phyloP scores from a whole-genome alignment of 1,140 invertebrate genomes.

The Druon quercuslanigerum region DNA sequence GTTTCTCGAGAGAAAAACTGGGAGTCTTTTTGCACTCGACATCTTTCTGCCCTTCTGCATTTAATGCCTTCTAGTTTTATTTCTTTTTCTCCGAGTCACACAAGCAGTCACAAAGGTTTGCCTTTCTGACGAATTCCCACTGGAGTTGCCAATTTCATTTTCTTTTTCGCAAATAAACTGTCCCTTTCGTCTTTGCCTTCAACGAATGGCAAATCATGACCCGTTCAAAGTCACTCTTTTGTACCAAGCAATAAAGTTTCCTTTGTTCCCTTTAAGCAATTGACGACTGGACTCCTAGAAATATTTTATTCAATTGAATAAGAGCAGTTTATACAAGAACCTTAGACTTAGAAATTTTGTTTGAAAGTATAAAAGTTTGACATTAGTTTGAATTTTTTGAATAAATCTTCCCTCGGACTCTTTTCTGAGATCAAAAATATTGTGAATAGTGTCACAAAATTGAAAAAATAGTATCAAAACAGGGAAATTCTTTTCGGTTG shows the following conservation, averaged over 20 bases:
- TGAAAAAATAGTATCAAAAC: too few relatives aligned
- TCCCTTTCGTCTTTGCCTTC: constrained; percentile 22
- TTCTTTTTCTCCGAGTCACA: constrained; percentile 18
- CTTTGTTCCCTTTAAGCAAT: constrained; percentile 14
- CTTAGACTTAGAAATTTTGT: background rate
- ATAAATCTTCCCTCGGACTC: too few relatives aligned
- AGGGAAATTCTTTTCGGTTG: too few relatives aligned
- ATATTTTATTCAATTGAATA: constrained; percentile 5
- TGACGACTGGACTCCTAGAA: constrained; percentile 9
- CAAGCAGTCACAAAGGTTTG: constrained; percentile 21
- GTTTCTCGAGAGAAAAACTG: background rate
- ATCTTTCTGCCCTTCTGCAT: constrained; percentile 4
- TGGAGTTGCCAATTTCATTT: constrained; percentile 25
- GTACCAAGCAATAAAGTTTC: constrained; percentile 29
- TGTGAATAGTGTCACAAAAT: too few relatives aligned
- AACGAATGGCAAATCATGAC: constrained; percentile 24
- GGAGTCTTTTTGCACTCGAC: background rate
- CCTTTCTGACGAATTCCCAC: constrained; percentile 22
- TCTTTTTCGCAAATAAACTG: constrained; percentile 18
- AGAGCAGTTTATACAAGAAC: background rate
- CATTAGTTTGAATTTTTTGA: too few relatives aligned
- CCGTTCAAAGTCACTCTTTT: constrained; percentile 29
- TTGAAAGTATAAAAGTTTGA: too few relatives aligned
- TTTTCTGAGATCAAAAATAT: too few relatives aligned
- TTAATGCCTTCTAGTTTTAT: constrained; percentile 19